A percentile compares a stretch with the other conserved stretches of the same genome.
Evolutionary conservation across 1,140 invertebrate species (phyloP).

Genomic region (Dinothrombium tinctorium): DNA sequence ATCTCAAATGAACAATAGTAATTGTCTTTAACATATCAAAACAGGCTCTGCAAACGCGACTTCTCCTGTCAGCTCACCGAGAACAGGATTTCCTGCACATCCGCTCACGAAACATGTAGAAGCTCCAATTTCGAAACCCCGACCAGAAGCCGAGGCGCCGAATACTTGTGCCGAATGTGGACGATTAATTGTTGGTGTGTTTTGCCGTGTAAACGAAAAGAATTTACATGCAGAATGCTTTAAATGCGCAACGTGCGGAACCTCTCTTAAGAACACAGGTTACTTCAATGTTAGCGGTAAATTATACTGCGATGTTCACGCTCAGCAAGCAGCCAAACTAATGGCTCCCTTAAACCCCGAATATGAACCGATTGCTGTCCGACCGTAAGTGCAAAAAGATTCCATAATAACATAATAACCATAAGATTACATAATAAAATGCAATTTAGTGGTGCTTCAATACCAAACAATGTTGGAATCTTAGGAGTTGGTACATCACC

Average conservation of each 20-base stretch:
- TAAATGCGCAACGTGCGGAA: slow-evolving; percentile 81
- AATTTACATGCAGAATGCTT: slow-evolving; percentile 90
- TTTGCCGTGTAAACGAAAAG: slow-evolving; percentile 39
- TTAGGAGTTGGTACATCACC: slow-evolving; percentile 2
- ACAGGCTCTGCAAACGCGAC: neutral
- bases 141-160: slow-evolving; percentile 24
- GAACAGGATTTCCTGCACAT: neutral
- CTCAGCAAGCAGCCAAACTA: slow-evolving; percentile 53
- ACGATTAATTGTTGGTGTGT: slow-evolving; percentile 74
- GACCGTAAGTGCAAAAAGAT: slow-evolving; percentile 3
- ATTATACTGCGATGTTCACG: slow-evolving; percentile 85
- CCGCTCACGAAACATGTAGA: slow-evolving; percentile 27
- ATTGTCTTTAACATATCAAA: too few relatives aligned
- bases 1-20: neutral
- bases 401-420: too few relatives aligned
- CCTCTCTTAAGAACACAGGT: slow-evolving; percentile 76
- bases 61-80: neutral
- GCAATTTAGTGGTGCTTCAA: neutral
- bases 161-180: slow-evolving; percentile 81
- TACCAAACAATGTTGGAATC: neutral
- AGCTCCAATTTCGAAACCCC: slow-evolving; percentile 35
- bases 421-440: neutral
- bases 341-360: slow-evolving; percentile 5
- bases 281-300: slow-evolving; percentile 90
- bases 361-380: neutral